phyloP scores from a whole-genome alignment of 2,797 vertebrate species.

The Dermochelys coriacea region DNA sequence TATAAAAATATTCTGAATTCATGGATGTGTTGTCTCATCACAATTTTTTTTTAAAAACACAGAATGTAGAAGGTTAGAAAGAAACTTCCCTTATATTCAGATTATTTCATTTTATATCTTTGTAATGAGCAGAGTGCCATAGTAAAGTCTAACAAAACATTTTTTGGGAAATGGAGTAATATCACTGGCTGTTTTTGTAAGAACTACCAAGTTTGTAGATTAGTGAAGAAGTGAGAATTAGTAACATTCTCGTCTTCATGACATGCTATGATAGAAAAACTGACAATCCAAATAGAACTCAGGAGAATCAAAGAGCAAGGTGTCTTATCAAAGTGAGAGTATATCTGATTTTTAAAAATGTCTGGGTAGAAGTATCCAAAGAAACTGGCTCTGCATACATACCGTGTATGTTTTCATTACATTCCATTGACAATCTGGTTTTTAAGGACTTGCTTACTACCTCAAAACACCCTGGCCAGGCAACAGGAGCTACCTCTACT shows the following conservation, averaged over 20 bases:
- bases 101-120: not conserved
- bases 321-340: constrained; percentile 12
- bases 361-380: constrained; percentile 37
- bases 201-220: not conserved
- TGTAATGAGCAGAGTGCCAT: not conserved
- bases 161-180: not conserved
- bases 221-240: not conserved
- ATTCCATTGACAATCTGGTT: constrained; percentile 53
- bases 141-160: not conserved
- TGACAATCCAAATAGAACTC: not conserved
- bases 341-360: constrained; percentile 1
- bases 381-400: constrained; percentile 35
- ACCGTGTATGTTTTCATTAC: constrained; percentile 55
- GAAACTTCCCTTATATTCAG: not conserved
- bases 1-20: not conserved
- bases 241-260: not conserved
- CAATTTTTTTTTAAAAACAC: not conserved
- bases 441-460: not conserved
- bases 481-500: not conserved
- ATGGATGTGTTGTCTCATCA: not conserved
- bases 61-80: not conserved
- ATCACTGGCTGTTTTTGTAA: too few species aligned
- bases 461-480: not conserved
- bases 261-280: not conserved
- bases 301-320: not conserved